phyloP scores from a whole-genome alignment of 2,888 invertebrate genomes.

The Leptinotarsa rubiginosa region DNA sequence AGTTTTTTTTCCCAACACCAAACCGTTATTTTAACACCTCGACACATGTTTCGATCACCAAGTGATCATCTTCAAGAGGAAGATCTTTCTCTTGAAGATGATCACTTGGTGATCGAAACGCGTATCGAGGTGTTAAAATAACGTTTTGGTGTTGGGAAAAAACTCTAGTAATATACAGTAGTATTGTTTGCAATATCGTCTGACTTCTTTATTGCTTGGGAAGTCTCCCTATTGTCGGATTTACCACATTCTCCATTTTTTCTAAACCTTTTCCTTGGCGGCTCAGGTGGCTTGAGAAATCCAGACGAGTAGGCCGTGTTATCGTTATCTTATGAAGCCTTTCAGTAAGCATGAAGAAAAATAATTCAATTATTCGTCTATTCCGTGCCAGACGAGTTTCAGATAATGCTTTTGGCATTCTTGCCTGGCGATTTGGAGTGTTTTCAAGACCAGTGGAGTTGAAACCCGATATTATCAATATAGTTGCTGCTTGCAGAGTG shows the following conservation, averaged over 20 bases:
- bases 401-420: conserved; percentile 21
- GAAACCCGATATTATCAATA: conserved; percentile 24
- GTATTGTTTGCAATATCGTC: conserved; percentile 7
- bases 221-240: background rate
- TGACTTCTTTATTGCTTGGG: background rate
- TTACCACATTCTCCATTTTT: background rate
- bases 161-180: background rate
- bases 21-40: too few species aligned
- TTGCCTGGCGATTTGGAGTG: conserved; percentile 16
- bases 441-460: conserved; percentile 25
- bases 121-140: too few species aligned
- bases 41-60: too few species aligned
- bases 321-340: conserved; percentile 26
- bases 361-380: conserved; percentile 27
- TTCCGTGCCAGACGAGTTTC: conserved; percentile 16
- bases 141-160: too few species aligned
- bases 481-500: conserved; percentile 27
- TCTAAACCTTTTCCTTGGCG: background rate
- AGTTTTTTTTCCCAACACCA: too few species aligned
- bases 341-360: conserved; percentile 13
- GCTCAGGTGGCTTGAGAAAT: conserved; percentile 10
- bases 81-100: too few species aligned
- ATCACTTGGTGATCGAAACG: too few species aligned
- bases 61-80: too few species aligned
- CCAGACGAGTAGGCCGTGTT: background rate